Evolutionary conservation across 2,113 vertebrate species (phyloP).

Genomic region (Peromyscus californicus): DNA sequence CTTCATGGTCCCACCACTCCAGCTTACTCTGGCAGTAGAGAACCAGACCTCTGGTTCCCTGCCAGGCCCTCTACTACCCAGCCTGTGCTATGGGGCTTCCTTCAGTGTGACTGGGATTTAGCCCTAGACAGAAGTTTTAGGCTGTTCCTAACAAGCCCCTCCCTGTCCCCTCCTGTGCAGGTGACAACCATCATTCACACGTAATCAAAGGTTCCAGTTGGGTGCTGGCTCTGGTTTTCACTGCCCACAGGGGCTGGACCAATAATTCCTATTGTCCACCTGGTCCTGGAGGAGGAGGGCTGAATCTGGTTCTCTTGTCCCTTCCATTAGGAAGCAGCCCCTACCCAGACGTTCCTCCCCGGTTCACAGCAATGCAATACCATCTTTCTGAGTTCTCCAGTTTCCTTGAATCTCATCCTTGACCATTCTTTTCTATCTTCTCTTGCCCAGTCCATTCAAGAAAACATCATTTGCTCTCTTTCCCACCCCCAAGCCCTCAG

Average conservation of each 20-base stretch:
- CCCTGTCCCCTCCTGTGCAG: not conserved
- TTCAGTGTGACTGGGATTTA: not conserved
- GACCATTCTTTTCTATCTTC: not conserved
- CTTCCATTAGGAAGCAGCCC: not conserved
- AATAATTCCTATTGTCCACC: not conserved
- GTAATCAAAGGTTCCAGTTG: not conserved
- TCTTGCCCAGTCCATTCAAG: not conserved
- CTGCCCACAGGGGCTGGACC: not conserved
- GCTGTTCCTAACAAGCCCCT: not conserved
- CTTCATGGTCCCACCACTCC: not conserved
- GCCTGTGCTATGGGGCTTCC: not conserved
- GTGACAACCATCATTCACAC: not conserved
- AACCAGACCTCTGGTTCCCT: not conserved
- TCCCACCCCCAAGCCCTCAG: not conserved
- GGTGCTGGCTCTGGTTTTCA: not conserved
- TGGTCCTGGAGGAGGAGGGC: not conserved
- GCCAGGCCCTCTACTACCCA: not conserved
- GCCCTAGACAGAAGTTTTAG: rapidly evolving
- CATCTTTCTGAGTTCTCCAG: not conserved
- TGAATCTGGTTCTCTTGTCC: not conserved
- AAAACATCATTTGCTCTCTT: not conserved
- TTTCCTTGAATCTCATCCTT: not conserved
- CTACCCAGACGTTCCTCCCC: not conserved
- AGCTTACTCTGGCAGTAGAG: not conserved
- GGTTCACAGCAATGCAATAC: not conserved